A percentile compares a stretch with the other conserved stretches of the same genome.
Evolutionary conservation across 2,113 vertebrate species (phyloP).

Genomic region (Ranitomeya imitator): DNA sequence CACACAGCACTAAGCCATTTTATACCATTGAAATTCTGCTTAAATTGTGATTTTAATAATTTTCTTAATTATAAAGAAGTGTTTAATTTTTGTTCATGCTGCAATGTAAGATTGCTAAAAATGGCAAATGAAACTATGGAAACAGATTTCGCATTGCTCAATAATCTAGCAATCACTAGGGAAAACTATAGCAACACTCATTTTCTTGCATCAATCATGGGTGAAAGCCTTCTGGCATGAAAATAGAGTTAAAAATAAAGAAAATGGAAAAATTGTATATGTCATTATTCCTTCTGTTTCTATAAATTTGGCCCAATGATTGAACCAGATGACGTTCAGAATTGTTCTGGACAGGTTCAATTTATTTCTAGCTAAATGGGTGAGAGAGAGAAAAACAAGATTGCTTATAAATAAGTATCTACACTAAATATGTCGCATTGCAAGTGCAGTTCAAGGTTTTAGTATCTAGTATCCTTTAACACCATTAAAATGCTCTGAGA

Average conservation of each 20-base stretch:
- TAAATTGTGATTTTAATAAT: constrained; percentile 18
- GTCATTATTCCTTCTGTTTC: constrained; percentile 28
- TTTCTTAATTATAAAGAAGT: constrained; percentile 11
- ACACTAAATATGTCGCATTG: neutral
- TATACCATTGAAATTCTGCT: neutral
- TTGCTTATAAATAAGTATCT: neutral
- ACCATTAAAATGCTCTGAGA: too few species aligned
- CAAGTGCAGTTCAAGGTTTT: too few species aligned
- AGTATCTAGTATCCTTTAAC: too few species aligned
- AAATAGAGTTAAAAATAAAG: constrained; percentile 38
- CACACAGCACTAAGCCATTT: neutral
- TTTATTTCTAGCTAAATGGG: neutral
- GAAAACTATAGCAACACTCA: constrained; percentile 45
- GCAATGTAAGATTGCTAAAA: constrained; percentile 23
- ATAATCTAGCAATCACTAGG: constrained; percentile 36
- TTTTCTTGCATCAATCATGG: constrained; percentile 43
- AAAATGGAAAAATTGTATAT: constrained; percentile 16
- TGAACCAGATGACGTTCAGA: constrained; percentile 14
- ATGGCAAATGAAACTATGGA: constrained; percentile 47
- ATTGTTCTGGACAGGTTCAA: constrained; percentile 10
- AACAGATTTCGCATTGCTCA: constrained; percentile 38
- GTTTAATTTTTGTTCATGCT: constrained; percentile 23
- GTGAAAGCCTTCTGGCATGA: constrained; percentile 30
- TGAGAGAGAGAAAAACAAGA: neutral
- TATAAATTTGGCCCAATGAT: constrained; percentile 24